phyloP scores from a whole-genome alignment of 1,140 invertebrate species.

The Nephotettix cincticeps region DNA sequence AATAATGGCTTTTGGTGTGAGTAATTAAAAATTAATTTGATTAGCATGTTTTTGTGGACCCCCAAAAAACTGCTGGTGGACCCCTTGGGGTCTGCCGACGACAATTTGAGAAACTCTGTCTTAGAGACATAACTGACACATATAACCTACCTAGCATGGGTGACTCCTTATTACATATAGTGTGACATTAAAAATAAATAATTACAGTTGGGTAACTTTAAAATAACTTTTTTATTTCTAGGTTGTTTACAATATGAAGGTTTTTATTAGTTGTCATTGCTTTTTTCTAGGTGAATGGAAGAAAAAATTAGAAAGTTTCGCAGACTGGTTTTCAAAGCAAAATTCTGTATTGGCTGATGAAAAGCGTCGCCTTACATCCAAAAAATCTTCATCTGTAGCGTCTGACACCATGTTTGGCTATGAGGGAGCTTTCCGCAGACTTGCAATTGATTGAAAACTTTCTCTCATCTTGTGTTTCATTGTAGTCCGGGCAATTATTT shows the following conservation, averaged over 20 bases:
- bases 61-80: too few relatives aligned
- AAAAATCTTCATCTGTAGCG: constrained; percentile 64
- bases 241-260: background rate
- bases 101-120: background rate
- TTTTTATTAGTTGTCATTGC: background rate
- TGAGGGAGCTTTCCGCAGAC: constrained; percentile 74
- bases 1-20: too few relatives aligned
- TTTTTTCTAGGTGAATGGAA: constrained; percentile 55
- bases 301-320: constrained; percentile 67
- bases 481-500: too few relatives aligned
- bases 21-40: too few relatives aligned
- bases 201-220: background rate
- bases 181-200: background rate
- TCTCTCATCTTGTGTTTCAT: too few relatives aligned
- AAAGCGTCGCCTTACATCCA: constrained; percentile 41
- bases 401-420: constrained; percentile 67
- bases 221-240: background rate
- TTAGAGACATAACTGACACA: background rate
- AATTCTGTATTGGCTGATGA: constrained; percentile 69
- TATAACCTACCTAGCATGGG: background rate
- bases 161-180: background rate
- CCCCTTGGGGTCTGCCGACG: too few relatives aligned
- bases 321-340: constrained; percentile 69
- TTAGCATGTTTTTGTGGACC: too few relatives aligned
- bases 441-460: constrained; percentile 72